Evolutionary conservation across 2,797 vertebrate genomes (phyloP).

Genomic region (Pangasius krempfi): DNA sequence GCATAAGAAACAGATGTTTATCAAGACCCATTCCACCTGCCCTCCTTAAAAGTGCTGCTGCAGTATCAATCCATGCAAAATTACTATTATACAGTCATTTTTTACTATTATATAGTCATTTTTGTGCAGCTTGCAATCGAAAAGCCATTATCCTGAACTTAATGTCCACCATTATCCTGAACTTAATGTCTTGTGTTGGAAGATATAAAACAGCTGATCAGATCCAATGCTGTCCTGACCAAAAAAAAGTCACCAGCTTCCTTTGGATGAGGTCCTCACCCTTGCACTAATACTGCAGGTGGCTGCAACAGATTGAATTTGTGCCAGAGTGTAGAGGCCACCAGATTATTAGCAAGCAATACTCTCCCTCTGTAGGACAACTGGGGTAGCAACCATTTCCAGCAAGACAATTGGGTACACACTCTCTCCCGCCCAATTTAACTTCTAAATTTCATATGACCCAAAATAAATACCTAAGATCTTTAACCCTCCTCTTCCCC

Average conservation of each 20-base stretch:
- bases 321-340: background rate
- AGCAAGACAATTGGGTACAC: background rate
- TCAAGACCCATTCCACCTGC: background rate
- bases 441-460: background rate
- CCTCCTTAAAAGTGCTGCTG: too few species aligned
- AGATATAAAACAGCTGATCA: background rate
- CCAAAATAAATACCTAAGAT: too few species aligned
- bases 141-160: background rate
- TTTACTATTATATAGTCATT: background rate
- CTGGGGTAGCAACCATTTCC: background rate
- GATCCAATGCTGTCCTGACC: background rate
- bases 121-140: background rate
- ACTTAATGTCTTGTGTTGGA: background rate
- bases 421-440: background rate
- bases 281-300: background rate
- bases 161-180: background rate
- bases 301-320: background rate
- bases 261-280: background rate
- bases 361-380: conserved; percentile 1
- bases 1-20: too few species aligned
- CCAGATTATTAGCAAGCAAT: background rate
- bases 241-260: background rate
- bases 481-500: too few species aligned
- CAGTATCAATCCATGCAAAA: background rate
- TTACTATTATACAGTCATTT: background rate